phyloP scores from a whole-genome alignment of 2,113 vertebrate species.

The Manacus vitellinus region DNA sequence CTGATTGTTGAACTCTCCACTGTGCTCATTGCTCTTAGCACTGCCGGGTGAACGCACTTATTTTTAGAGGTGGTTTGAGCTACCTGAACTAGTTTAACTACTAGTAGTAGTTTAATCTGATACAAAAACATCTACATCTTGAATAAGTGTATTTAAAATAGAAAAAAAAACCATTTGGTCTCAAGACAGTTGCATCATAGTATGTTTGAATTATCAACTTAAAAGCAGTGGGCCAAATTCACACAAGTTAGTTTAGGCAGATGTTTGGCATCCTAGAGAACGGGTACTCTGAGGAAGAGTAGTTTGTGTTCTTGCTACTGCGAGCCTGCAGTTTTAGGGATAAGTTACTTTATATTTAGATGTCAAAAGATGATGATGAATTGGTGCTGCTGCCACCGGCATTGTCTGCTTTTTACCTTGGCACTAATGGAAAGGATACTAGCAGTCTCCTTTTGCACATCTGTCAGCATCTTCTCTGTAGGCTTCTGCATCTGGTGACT shows the following conservation, averaged over 20 bases:
- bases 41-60: not conserved
- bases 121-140: not conserved
- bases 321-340: not conserved
- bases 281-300: not conserved
- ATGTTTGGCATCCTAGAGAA: not conserved
- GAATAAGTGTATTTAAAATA: not conserved
- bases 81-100: not conserved
- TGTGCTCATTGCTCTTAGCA: not conserved
- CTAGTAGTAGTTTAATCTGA: not conserved
- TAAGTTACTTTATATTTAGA: not conserved
- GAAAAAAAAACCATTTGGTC: not conserved
- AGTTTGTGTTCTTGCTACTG: not conserved
- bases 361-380: not conserved
- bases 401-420: not conserved
- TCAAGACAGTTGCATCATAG: not conserved
- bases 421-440: not conserved
- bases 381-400: not conserved
- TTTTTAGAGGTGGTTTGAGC: not conserved
- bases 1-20: not conserved
- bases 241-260: not conserved
- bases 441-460: not conserved
- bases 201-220: not conserved
- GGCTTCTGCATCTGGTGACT: not conserved
- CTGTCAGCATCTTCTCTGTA: not conserved
- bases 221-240: not conserved